A percentile compares a stretch with the other conserved stretches of the same genome.
Conservation (phyloP, 2,888 invertebrate species). For the Caenorhabditis sp. region DNA sequence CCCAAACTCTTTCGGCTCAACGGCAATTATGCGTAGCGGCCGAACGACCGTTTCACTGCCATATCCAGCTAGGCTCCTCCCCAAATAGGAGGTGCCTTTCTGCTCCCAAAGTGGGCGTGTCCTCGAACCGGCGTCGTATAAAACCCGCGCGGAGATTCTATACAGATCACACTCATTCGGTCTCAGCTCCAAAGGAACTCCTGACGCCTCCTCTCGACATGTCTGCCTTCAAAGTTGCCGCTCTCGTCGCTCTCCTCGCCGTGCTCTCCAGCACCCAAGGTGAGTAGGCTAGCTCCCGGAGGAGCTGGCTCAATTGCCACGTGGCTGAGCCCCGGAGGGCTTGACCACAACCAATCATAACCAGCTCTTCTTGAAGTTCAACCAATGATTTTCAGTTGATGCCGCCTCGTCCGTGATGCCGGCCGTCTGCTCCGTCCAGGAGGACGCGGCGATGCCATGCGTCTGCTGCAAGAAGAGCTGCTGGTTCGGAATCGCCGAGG, state of each 20-base stretch:
- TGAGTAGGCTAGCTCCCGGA: constrained; percentile 6
- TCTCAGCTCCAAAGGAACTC: constrained; percentile 5
- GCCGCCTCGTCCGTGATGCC: constrained; percentile 40
- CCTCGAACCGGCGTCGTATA: constrained; percentile 9
- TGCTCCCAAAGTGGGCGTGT: constrained; percentile 30
- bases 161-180: background rate
- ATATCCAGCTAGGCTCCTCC: constrained; percentile 29
- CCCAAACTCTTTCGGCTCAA: constrained; percentile 2
- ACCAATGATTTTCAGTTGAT: constrained; percentile 12
- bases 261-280: constrained; percentile 13
- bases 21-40: constrained; percentile 23
- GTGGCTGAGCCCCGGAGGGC: background rate
- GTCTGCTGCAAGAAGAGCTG: constrained; percentile 50
- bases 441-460: constrained; percentile 34
- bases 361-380: too few relatives aligned
- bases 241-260: constrained; percentile 5
- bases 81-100: constrained; percentile 10
- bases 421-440: constrained; percentile 29
- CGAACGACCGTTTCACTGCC: constrained; percentile 43
- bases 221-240: constrained; percentile 13
- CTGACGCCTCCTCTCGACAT: background rate
- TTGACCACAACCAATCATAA: background rate
- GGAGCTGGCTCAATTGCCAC: background rate
- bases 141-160: background rate
- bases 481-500: constrained; percentile 47